Percentiles rank a stretch among this genome's conserved stretches.
Evolutionary conservation across 2,113 vertebrate genomes (phyloP).

Genomic region (Perca fluviatilis): DNA sequence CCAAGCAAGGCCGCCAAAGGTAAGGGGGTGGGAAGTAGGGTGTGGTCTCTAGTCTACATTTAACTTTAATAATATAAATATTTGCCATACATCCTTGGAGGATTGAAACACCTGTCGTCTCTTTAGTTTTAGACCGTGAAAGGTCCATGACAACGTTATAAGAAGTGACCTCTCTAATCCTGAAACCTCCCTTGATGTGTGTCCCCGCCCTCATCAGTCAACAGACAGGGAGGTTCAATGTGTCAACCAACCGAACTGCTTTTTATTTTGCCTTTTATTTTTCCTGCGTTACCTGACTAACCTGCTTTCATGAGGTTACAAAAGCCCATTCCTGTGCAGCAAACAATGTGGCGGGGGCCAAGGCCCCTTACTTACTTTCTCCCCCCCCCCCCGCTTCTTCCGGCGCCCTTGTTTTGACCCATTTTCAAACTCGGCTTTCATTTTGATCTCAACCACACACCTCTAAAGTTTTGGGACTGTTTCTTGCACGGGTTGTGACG

Average conservation of each 20-base stretch:
- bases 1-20: too few species aligned
- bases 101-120: neutral
- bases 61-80: neutral
- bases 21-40: too few species aligned
- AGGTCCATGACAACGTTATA: conserved; percentile 8
- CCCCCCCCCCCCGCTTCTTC: too few species aligned
- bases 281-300: neutral
- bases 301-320: neutral
- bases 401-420: too few species aligned
- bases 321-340: neutral
- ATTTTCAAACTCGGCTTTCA: too few species aligned
- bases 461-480: too few species aligned
- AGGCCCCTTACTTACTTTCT: neutral
- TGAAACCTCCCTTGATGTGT: neutral
- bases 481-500: too few species aligned
- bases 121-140: neutral
- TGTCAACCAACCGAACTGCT: neutral
- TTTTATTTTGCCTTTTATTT: neutral
- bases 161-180: neutral
- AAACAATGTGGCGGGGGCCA: neutral
- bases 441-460: too few species aligned
- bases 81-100: neutral
- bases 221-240: neutral
- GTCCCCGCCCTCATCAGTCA: neutral
- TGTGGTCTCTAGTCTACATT: too few species aligned